Conservation (phyloP, 2,113 vertebrate species). For the Pygoscelis adeliae region DNA sequence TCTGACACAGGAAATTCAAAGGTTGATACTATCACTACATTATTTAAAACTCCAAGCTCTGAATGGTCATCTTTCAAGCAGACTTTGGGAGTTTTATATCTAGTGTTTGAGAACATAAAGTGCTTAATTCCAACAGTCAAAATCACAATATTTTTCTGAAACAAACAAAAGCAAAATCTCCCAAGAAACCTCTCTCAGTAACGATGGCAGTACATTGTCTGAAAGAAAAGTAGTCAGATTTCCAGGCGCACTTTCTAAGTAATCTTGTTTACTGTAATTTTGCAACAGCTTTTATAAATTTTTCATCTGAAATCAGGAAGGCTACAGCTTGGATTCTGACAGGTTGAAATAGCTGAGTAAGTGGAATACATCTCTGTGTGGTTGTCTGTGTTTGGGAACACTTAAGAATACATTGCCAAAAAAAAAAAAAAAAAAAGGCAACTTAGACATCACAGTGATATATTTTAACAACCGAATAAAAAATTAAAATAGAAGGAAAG, state of each 20-base stretch:
- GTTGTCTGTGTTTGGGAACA: neutral
- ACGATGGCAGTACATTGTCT: neutral
- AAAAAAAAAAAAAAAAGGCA: neutral
- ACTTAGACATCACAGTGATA: neutral
- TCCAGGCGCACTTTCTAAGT: conserved; percentile 46
- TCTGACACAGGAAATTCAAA: conserved; percentile 13
- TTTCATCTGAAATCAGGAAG: conserved; percentile 47
- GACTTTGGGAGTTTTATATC: neutral
- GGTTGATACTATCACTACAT: neutral
- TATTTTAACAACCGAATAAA: neutral
- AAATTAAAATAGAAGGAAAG: neutral
- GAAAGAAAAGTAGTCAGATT: conserved; percentile 20
- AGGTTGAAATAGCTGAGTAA: conserved; percentile 34
- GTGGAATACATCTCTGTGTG: neutral
- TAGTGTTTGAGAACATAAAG: neutral
- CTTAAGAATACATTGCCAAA: neutral
- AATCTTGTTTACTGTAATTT: conserved; percentile 37
- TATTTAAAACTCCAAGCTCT: conserved; percentile 7
- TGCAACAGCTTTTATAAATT: conserved; percentile 55
- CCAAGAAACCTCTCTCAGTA: neutral
- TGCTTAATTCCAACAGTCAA: conserved; percentile 8
- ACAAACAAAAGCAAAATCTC: neutral
- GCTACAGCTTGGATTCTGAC: conserved; percentile 15
- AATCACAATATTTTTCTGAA: conserved; percentile 21
- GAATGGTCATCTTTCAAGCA: neutral